Evolutionary conservation across 2,113 vertebrate species (phyloP).

Genomic region (Diadophis punctatus): DNA sequence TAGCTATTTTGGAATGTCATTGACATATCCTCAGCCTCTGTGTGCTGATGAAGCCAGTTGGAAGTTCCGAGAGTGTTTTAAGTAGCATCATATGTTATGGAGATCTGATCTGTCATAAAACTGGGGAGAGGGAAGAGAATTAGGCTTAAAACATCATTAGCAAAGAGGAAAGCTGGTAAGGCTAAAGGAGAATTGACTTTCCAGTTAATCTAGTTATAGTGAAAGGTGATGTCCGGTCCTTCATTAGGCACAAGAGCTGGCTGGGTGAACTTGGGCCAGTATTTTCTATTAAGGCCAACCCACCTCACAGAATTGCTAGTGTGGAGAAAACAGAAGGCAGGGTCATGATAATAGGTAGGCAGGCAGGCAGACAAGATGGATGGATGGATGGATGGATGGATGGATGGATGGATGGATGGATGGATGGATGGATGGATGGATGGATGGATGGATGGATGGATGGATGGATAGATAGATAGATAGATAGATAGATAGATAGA

Average conservation of each 20-base stretch:
- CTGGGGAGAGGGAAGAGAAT: background rate
- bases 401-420: background rate
- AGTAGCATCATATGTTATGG: background rate
- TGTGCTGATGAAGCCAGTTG: background rate
- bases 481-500: too few species aligned
- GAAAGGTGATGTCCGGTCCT: background rate
- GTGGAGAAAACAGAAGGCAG: background rate
- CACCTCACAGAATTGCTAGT: background rate
- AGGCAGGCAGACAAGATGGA: background rate
- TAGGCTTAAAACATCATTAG: background rate
- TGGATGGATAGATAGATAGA: too few species aligned
- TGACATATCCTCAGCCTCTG: background rate
- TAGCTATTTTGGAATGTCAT: slow-evolving; percentile 22
- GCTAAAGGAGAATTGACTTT: background rate
- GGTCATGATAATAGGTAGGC: background rate
- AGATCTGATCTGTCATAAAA: background rate
- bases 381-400: too few species aligned
- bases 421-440: background rate
- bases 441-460: too few species aligned
- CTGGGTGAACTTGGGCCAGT: background rate
- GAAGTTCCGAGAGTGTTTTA: background rate
- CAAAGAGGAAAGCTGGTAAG: background rate
- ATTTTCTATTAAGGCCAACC: background rate
- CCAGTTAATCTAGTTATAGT: background rate
- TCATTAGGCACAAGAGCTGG: background rate